phyloP scores from a whole-genome alignment of 2,888 invertebrate genomes.

The Neoscelio sp. region DNA sequence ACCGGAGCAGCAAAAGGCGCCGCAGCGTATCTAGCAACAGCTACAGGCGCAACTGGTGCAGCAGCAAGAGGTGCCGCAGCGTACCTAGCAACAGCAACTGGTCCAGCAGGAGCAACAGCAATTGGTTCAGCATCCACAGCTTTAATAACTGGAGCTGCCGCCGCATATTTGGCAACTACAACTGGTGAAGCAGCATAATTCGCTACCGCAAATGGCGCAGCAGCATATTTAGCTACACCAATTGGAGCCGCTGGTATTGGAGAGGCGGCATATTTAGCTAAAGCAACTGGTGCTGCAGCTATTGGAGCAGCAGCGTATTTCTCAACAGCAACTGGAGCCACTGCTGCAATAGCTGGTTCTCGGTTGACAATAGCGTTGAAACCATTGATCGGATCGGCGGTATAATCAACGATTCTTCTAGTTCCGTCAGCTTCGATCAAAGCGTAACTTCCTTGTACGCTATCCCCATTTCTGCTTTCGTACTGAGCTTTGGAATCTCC shows the following conservation, averaged over 20 bases:
- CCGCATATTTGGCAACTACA: too few relatives aligned
- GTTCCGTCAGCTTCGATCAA: conserved; percentile 80
- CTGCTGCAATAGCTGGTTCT: conserved; percentile 75
- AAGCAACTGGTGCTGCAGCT: conserved; percentile 19
- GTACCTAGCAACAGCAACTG: too few relatives aligned
- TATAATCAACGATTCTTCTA: conserved; percentile 78
- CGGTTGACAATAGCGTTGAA: conserved; percentile 82
- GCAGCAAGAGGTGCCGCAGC: not conserved
- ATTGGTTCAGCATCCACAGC: too few relatives aligned
- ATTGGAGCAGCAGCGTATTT: conserved; percentile 78
- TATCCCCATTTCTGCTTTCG: conserved; percentile 78
- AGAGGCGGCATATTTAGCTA: too few relatives aligned
- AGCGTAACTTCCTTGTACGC: conserved; percentile 79
- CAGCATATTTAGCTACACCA: conserved; percentile 49
- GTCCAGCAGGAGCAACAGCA: not conserved
- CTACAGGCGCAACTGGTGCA: not conserved
- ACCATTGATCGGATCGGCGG: too few relatives aligned
- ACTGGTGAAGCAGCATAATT: conserved; percentile 46
- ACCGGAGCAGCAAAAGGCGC: too few relatives aligned
- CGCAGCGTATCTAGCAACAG: too few relatives aligned
- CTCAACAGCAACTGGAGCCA: conserved; percentile 60
- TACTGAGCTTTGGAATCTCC: conserved; percentile 80
- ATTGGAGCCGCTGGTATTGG: too few relatives aligned
- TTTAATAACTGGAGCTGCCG: too few relatives aligned
- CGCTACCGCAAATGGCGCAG: conserved; percentile 64